Conservation (phyloP, 2,888 invertebrate genomes). For the Apotomis capreana region DNA sequence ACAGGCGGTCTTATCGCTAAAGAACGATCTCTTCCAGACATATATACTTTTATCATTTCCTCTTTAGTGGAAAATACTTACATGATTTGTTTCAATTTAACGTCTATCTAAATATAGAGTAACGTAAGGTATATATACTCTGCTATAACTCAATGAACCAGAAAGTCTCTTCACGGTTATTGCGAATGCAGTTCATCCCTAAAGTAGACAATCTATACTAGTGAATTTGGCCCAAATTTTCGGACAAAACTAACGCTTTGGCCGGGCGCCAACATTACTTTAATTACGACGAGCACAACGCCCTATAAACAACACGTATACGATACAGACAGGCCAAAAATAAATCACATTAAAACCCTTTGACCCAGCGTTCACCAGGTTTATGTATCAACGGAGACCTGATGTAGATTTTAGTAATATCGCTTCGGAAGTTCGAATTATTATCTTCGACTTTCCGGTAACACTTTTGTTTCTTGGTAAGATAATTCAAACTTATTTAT, state of each 20-base stretch:
- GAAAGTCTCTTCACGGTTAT: too few species aligned
- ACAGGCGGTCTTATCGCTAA: too few species aligned
- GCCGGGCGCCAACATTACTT: conserved; percentile 41
- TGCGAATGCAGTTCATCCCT: too few species aligned
- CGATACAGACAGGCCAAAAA: conserved; percentile 32
- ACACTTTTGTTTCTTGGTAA: conserved; percentile 27
- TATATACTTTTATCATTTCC: too few species aligned
- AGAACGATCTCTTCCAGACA: too few species aligned
- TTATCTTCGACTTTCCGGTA: conserved; percentile 18
- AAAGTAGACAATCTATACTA: too few species aligned
- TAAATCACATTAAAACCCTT: conserved; percentile 5
- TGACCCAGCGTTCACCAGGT: conserved; percentile 34
- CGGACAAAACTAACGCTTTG: conserved; percentile 39
- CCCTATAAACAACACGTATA: conserved; percentile 34
- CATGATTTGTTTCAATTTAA: too few species aligned
- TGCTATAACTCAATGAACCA: too few species aligned
- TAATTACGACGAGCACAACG: conserved; percentile 43
- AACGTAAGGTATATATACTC: too few species aligned
- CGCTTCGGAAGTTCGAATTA: conserved; percentile 1
- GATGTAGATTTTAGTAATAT: conserved; percentile 14
- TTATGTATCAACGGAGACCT: conserved; percentile 5
- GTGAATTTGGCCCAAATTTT: conserved; percentile 33
- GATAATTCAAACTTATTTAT: conserved; percentile 18
- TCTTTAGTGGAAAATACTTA: too few species aligned
- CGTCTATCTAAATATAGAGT: too few species aligned